A percentile compares a stretch with the other conserved stretches of the same genome.
These are phyloP conservation scores for Apolygus lucorum DNA, from an alignment of 1,140 invertebrate genomes.

Conservation along the genomic window DNA sequence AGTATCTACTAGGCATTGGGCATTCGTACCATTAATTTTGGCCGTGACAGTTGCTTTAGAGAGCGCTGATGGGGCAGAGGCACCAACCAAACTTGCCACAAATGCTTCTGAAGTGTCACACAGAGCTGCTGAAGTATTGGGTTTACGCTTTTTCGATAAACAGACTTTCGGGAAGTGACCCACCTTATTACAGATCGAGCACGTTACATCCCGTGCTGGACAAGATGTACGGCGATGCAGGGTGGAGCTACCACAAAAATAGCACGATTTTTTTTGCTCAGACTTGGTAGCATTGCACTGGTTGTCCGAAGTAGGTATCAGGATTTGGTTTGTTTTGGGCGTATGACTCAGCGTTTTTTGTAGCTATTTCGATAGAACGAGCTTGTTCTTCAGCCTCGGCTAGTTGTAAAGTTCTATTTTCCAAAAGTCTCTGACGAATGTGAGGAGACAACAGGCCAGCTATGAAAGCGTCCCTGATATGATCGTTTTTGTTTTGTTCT, in stretches of 20 bases:
- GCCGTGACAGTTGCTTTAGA: slow-evolving; percentile 13
- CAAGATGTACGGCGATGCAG: neutral
- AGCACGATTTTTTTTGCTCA: no score
- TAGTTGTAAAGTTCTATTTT: slow-evolving; percentile 8
- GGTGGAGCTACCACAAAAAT: no score
- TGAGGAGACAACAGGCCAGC: slow-evolving; percentile 5
- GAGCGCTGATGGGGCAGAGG: neutral
- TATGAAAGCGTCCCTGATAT: slow-evolving; percentile 24
- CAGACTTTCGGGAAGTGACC: slow-evolving; percentile 17
- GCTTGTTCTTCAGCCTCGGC: slow-evolving; percentile 15
- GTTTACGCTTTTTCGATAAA: neutral
- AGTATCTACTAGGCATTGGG: slow-evolving; percentile 18
- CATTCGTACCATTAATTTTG: slow-evolving; percentile 16
- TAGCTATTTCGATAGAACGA: slow-evolving; percentile 1
- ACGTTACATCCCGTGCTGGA: neutral
- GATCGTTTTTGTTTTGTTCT: slow-evolving; percentile 20
- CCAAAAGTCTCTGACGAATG: slow-evolving; percentile 18
- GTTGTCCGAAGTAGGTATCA: no score
- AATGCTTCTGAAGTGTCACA: neutral
- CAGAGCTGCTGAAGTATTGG: neutral
- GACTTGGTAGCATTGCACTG: no score
- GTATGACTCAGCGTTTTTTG: neutral
- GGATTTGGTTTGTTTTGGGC: neutral
- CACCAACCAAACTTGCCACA: neutral
- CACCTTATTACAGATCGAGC: neutral